These are phyloP conservation scores for Nephila pilipes DNA, from an alignment of 1,140 invertebrate species.

Conservation along the genomic window DNA sequence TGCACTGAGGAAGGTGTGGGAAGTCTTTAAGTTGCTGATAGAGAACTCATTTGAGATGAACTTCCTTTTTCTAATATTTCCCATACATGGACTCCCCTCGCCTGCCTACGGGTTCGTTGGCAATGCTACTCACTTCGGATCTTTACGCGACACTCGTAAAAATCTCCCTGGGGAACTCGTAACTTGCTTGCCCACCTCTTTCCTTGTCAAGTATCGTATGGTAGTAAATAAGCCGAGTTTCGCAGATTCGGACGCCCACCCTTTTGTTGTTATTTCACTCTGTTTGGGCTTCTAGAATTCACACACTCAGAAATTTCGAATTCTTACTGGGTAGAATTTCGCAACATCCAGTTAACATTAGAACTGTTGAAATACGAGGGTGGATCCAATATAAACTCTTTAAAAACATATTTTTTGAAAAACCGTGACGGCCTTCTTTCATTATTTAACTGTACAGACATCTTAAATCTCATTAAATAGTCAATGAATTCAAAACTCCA, in stretches of 20 bases:
- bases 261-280: neutral
- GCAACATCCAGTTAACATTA: neutral
- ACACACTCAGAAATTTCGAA: neutral
- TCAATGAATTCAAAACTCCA: no score
- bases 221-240: neutral
- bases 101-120: neutral
- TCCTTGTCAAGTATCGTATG: neutral
- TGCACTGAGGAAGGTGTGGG: neutral
- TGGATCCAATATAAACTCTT: no score
- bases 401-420: no score
- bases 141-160: slow-evolving; percentile 19
- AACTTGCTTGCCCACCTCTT: slow-evolving; percentile 18
- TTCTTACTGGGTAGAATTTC: neutral
- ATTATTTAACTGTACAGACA: no score
- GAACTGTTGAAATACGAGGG: no score
- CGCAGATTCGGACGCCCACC: neutral
- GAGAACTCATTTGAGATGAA: neutral
- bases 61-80: neutral
- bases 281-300: neutral
- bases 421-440: no score
- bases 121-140: neutral
- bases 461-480: no score
- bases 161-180: slow-evolving; percentile 27
- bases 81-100: neutral
- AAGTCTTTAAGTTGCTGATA: neutral